A percentile compares a stretch with the other conserved stretches of the same genome.
Evolutionary conservation across 2,113 vertebrate genomes (phyloP).

Genomic region (Solenodon paradoxus): DNA sequence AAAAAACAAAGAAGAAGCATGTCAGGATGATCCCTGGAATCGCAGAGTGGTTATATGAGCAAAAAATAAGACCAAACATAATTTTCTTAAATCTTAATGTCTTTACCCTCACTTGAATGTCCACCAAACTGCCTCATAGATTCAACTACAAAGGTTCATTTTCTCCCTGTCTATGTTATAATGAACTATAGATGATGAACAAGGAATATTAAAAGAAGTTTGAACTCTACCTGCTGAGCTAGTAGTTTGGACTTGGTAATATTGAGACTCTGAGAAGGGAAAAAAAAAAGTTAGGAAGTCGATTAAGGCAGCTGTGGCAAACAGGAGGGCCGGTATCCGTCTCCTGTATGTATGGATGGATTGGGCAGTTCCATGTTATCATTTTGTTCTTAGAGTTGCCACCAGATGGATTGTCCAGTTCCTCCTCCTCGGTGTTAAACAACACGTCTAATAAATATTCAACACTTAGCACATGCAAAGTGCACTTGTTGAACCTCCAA

Average conservation of each 20-base stretch:
- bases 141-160: background rate
- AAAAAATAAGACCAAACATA: background rate
- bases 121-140: background rate
- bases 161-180: background rate
- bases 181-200: background rate
- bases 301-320: background rate
- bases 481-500: slow-evolving; percentile 51
- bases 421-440: slow-evolving; percentile 13
- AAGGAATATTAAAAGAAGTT: background rate
- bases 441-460: slow-evolving; percentile 63
- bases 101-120: background rate
- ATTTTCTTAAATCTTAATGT: background rate
- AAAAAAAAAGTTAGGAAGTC: background rate
- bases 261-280: background rate
- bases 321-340: background rate
- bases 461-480: slow-evolving; percentile 51
- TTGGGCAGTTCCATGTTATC: background rate
- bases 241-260: background rate
- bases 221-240: background rate
- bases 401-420: slow-evolving; percentile 35
- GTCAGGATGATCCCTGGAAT: background rate
- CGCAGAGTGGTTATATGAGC: background rate
- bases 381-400: slow-evolving; percentile 22
- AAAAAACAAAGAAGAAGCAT: background rate
- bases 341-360: background rate